Evolutionary conservation across 2,113 vertebrate genomes (phyloP).

Genomic region (Micronycteris hirsuta): DNA sequence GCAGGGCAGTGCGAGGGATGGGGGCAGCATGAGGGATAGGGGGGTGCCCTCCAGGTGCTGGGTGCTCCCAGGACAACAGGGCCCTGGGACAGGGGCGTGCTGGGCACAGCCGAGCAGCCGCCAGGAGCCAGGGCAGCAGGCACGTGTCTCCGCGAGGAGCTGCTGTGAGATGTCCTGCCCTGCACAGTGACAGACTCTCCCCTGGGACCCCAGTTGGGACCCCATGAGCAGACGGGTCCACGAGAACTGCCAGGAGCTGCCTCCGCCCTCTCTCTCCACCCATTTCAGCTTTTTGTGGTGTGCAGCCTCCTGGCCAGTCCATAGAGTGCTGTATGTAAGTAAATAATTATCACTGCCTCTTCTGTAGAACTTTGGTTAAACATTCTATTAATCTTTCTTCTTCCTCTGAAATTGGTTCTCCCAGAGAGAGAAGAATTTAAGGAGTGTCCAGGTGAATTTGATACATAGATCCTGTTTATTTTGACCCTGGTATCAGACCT

Average conservation of each 20-base stretch:
- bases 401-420: background rate
- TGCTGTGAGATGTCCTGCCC: background rate
- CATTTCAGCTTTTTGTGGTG: background rate
- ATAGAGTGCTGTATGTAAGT: background rate
- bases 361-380: background rate
- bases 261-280: background rate
- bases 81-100: background rate
- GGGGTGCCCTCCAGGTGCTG: background rate
- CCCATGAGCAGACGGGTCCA: background rate
- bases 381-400: background rate
- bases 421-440: conserved; percentile 25
- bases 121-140: background rate
- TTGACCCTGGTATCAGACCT: background rate
- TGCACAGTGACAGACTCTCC: background rate
- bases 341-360: background rate
- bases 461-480: background rate
- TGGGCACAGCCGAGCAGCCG: background rate
- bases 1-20: fast-evolving
- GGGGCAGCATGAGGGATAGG: no score
- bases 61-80: background rate
- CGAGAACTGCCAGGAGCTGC: background rate
- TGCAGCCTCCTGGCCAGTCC: background rate
- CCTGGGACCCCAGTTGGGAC: background rate
- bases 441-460: background rate
- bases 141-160: background rate